Evolutionary conservation across 1,140 invertebrate genomes (phyloP).

Genomic region (Papilio polyxenes): DNA sequence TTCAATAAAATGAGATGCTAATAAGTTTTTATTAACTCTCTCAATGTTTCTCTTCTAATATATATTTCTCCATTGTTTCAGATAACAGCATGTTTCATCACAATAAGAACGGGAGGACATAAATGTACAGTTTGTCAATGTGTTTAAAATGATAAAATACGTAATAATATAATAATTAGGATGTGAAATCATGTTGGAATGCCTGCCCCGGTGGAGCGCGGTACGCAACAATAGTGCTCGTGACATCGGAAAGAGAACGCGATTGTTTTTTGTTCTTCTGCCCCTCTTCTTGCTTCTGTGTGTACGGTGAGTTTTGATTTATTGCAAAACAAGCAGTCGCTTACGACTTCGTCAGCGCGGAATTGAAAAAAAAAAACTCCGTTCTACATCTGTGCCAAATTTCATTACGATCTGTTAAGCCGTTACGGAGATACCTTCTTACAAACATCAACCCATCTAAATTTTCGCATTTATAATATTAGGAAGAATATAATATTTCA

Average conservation of each 20-base stretch:
- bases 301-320: constrained; percentile 55
- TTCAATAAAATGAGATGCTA: too few relatives aligned
- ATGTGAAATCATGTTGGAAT: constrained; percentile 73
- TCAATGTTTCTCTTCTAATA: too few relatives aligned
- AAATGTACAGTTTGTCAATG: constrained; percentile 42
- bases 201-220: constrained; percentile 60
- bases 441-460: too few relatives aligned
- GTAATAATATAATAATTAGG: constrained; percentile 55
- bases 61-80: background rate
- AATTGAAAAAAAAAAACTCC: too few relatives aligned
- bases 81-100: background rate
- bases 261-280: constrained; percentile 50
- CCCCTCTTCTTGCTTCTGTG: constrained; percentile 51
- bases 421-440: too few relatives aligned
- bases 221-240: constrained; percentile 37
- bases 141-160: constrained; percentile 56
- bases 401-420: too few relatives aligned
- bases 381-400: too few relatives aligned
- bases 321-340: background rate
- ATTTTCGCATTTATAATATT: too few relatives aligned
- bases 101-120: background rate
- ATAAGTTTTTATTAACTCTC: too few relatives aligned
- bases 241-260: constrained; percentile 41
- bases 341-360: too few relatives aligned
- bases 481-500: too few relatives aligned